These are phyloP conservation scores for Melanotaenia pygmaea DNA, from an alignment of 2,797 vertebrate genomes.

Conservation along the genomic window DNA sequence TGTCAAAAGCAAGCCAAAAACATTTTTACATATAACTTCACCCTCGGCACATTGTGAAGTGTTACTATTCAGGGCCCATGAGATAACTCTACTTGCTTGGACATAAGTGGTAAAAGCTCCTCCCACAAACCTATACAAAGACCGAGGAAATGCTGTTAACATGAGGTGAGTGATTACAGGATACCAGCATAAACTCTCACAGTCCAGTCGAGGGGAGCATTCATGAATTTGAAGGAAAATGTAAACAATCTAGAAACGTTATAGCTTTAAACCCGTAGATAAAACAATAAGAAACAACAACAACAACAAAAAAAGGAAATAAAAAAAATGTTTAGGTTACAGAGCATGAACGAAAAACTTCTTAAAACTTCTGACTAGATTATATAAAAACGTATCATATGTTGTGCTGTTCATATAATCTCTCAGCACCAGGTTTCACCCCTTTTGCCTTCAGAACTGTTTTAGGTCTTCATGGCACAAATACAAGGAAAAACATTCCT, in stretches of 20 bases:
- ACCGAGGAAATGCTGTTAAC: constrained; percentile 12
- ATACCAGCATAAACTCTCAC: constrained; percentile 6
- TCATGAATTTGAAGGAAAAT: not conserved
- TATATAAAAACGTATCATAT: no score
- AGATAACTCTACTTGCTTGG: constrained; percentile 1
- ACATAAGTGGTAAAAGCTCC: constrained; percentile 13
- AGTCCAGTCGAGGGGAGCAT: not conserved
- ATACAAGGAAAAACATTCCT: no score
- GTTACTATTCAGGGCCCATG: constrained; percentile 23
- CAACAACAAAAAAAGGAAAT: no score
- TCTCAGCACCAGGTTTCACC: no score
- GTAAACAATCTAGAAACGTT: not conserved
- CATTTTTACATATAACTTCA: not conserved
- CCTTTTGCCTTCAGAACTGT: no score
- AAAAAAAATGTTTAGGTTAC: no score
- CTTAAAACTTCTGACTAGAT: no score
- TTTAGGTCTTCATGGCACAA: no score
- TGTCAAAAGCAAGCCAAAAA: not conserved
- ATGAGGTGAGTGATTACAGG: constrained; percentile 16
- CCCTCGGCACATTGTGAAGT: not conserved
- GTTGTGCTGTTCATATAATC: no score
- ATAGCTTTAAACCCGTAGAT: not conserved
- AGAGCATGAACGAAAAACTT: no score
- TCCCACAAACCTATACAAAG: constrained; percentile 27
- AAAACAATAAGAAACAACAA: no score